Evolutionary conservation across 2,113 vertebrate genomes (phyloP).

Genomic region (Chaetorhynchus papuensis): DNA sequence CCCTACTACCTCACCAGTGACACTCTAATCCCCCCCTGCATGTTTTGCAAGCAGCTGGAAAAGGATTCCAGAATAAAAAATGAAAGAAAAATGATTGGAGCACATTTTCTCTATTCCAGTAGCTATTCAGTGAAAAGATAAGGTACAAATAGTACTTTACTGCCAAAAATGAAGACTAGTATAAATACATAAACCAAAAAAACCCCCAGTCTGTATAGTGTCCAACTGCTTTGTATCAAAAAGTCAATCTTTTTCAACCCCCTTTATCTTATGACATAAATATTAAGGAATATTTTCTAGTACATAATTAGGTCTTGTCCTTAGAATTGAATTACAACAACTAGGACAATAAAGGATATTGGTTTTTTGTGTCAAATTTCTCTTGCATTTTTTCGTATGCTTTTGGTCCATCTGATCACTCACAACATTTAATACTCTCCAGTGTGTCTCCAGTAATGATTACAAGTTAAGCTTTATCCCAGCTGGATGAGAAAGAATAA

Average conservation of each 20-base stretch:
- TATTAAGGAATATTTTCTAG: neutral
- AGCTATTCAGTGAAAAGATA: neutral
- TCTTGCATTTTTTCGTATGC: neutral
- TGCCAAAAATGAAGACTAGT: neutral
- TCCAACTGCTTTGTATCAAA: neutral
- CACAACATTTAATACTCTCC: neutral
- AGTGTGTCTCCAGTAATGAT: neutral
- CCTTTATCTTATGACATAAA: neutral
- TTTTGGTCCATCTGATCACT: neutral
- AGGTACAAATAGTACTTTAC: neutral
- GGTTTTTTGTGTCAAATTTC: neutral
- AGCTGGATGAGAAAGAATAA: neutral
- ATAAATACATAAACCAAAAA: neutral
- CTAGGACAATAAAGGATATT: neutral
- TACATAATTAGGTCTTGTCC: neutral
- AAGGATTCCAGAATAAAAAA: neutral
- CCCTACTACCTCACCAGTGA: neutral
- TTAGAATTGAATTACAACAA: neutral
- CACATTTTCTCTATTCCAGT: neutral
- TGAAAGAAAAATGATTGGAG: neutral
- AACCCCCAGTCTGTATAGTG: fast-evolving
- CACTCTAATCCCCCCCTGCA: neutral
- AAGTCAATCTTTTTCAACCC: neutral
- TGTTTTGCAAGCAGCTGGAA: neutral
- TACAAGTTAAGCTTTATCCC: conserved; percentile 44